Evolutionary conservation across 1,140 invertebrate genomes (phyloP).

Genomic region (Portunus trituberculatus): DNA sequence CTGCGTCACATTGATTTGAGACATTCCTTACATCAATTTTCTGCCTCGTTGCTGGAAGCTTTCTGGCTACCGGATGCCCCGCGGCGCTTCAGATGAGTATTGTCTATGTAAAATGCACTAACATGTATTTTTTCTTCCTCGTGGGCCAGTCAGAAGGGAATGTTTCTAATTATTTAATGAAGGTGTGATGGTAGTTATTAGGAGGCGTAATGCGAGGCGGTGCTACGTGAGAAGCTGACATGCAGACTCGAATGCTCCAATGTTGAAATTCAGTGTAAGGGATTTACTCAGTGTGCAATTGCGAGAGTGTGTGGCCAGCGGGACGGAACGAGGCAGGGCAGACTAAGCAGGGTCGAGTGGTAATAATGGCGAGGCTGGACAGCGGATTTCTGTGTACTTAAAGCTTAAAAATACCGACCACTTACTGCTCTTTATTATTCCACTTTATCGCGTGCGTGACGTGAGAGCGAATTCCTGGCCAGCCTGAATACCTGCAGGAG

Average conservation of each 20-base stretch:
- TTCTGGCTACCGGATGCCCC: background rate
- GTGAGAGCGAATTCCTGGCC: background rate
- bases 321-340: background rate
- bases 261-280: background rate
- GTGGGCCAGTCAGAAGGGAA: background rate
- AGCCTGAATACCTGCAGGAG: background rate
- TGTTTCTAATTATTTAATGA: background rate
- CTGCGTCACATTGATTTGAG: background rate
- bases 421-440: background rate
- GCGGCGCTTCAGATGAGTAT: background rate
- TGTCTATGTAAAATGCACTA: background rate
- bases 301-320: background rate
- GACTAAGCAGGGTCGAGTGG: background rate
- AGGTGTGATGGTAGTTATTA: background rate
- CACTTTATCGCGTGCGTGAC: background rate
- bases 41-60: background rate
- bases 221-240: no score
- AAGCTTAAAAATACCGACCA: background rate
- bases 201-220: no score
- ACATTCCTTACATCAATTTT: background rate
- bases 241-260: no score
- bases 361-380: background rate
- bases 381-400: background rate
- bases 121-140: background rate
- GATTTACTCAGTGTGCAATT: background rate